Conservation (phyloP, 2,888 invertebrate genomes). For the Proisotoma minuta region DNA sequence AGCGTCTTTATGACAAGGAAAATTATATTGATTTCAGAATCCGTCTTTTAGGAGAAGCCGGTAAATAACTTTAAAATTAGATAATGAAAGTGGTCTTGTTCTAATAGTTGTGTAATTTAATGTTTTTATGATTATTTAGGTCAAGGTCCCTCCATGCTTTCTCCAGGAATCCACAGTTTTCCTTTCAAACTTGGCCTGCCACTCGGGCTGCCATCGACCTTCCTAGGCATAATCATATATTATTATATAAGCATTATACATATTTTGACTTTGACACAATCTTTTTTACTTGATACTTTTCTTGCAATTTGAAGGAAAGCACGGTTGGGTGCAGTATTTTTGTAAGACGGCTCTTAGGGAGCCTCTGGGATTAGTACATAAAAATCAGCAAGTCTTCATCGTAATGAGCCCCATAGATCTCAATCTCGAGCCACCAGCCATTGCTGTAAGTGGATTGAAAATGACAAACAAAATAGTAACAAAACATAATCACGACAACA, state of each 20-base stretch:
- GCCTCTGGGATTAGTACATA: constrained; percentile 82
- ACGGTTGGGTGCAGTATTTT: constrained; percentile 92
- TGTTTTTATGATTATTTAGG: constrained; percentile 56
- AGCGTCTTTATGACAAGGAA: constrained; percentile 82
- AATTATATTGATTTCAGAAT: constrained; percentile 93
- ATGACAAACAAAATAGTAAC: not conserved
- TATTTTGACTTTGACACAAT: not conserved
- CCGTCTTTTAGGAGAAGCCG: constrained; percentile 83
- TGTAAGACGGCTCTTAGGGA: constrained; percentile 85
- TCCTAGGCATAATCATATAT: constrained; percentile 60
- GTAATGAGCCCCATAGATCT: constrained; percentile 93
- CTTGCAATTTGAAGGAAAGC: no score
- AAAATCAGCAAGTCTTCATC: constrained; percentile 94
- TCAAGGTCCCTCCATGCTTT: constrained; percentile 74
- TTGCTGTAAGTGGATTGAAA: not conserved
- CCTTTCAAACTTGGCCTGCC: constrained; percentile 89
- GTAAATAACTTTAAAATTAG: constrained; percentile 50
- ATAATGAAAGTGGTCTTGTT: not conserved
- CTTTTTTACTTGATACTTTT: not conserved
- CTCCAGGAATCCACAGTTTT: constrained; percentile 90
- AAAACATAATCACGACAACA: not conserved
- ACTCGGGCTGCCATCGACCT: constrained; percentile 83
- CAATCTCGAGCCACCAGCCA: constrained; percentile 70
- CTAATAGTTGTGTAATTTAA: no score
- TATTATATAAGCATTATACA: not conserved